Conservation (phyloP, 2,113 vertebrate species). For the Neomonachus schauinslandi region DNA sequence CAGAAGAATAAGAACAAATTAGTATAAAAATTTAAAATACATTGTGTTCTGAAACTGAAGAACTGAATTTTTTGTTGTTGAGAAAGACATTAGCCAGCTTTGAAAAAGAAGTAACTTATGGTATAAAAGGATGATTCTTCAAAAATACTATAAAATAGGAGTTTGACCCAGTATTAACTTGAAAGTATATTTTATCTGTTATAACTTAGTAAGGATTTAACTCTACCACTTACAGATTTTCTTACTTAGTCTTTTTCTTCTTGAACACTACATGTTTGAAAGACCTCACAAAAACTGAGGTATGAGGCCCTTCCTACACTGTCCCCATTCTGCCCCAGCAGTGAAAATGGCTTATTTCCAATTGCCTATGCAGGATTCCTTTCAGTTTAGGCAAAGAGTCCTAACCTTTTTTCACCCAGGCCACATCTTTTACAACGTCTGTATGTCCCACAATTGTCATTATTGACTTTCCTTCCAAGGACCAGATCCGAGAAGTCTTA, state of each 20-base stretch:
- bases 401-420: conserved; percentile 97
- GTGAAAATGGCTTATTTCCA: conserved; percentile 41
- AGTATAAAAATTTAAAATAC: not conserved
- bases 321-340: not conserved
- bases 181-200: not conserved
- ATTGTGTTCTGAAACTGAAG: not conserved
- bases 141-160: not conserved
- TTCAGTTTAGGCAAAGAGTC: not conserved
- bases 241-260: conserved; percentile 17
- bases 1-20: not conserved
- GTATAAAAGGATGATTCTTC: not conserved
- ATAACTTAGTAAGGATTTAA: not conserved
- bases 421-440: conserved; percentile 97
- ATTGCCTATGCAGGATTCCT: not conserved
- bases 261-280: not conserved
- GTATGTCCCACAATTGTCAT: conserved; percentile 93
- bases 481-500: conserved; percentile 96
- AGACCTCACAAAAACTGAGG: not conserved
- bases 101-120: not conserved
- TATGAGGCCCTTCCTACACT: not conserved
- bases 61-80: not conserved
- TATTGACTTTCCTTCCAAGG: conserved; percentile 94
- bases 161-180: not conserved
- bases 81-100: not conserved
- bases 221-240: not conserved